Evolutionary conservation across 2,888 invertebrate species (phyloP).

Genomic region (Dusona sp.): DNA sequence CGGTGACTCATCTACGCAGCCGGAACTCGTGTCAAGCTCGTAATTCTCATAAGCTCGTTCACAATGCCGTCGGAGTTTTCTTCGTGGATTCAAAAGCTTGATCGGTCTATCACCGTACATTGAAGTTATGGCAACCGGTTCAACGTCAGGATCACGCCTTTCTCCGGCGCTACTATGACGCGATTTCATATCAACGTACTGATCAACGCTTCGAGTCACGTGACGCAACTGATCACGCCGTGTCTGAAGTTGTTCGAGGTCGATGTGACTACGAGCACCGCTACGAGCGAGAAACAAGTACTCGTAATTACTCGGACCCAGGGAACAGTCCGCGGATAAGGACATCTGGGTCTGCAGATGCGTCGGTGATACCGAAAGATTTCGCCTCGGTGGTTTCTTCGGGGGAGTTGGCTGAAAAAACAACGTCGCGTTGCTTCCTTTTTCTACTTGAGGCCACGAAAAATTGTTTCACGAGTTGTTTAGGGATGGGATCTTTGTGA

Average conservation of each 20-base stretch:
- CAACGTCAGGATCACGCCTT: conserved; percentile 83
- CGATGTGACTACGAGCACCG: conserved; percentile 89
- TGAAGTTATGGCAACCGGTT: conserved; percentile 91
- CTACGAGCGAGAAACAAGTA: conserved; percentile 88
- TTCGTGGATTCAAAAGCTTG: conserved; percentile 90
- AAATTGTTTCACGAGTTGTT: background rate
- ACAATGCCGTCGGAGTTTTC: conserved; percentile 88
- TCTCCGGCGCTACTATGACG: conserved; percentile 85
- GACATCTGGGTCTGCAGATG: conserved; percentile 88
- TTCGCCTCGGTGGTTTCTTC: conserved; percentile 95
- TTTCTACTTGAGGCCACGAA: background rate
- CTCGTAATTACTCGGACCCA: conserved; percentile 89
- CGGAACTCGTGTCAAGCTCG: conserved; percentile 85
- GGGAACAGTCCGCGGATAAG: conserved; percentile 86
- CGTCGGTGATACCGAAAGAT: conserved; percentile 94
- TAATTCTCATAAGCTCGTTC: conserved; percentile 88
- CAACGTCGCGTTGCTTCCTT: conserved; percentile 15
- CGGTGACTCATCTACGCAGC: conserved; percentile 85
- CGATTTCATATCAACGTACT: conserved; percentile 91
- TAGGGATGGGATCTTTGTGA: background rate
- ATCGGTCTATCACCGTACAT: conserved; percentile 90
- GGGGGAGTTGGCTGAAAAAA: conserved; percentile 91
- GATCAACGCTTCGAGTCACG: conserved; percentile 90
- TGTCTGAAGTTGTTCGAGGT: conserved; percentile 88
- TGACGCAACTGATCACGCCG: conserved; percentile 87